These are phyloP conservation scores for Phytoseiulus persimilis DNA, from an alignment of 2,888 invertebrate genomes.

Conservation along the genomic window DNA sequence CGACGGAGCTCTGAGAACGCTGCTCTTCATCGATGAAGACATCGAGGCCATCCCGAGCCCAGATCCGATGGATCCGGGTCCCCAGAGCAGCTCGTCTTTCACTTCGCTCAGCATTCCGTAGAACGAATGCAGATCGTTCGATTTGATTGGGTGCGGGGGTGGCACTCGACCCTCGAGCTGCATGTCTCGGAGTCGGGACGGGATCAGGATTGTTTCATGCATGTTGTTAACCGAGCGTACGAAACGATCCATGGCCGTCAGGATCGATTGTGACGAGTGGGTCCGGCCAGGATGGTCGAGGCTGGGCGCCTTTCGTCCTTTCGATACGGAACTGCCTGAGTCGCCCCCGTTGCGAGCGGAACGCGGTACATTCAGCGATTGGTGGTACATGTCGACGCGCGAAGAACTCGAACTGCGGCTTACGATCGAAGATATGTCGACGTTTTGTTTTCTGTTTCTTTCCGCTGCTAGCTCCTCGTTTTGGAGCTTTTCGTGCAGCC, in stretches of 20 bases:
- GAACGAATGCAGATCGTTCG: slow-evolving; percentile 47
- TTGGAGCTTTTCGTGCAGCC: no score
- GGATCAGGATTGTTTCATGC: slow-evolving; percentile 51
- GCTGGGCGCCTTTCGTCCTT: slow-evolving; percentile 22
- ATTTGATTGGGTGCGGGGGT: slow-evolving; percentile 43
- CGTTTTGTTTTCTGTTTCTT: not conserved
- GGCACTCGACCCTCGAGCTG: slow-evolving; percentile 45
- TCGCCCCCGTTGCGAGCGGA: slow-evolving; percentile 20
- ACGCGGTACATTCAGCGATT: slow-evolving; percentile 31
- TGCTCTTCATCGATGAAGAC: not conserved
- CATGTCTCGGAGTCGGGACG: slow-evolving; percentile 50
- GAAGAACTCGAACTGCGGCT: not conserved
- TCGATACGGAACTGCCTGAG: no score
- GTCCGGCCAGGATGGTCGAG: slow-evolving; percentile 19
- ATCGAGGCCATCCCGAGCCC: slow-evolving; percentile 14
- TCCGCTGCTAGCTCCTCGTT: not conserved
- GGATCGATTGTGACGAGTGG: slow-evolving; percentile 24
- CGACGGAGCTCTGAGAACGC: slow-evolving; percentile 29
- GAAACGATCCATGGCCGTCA: slow-evolving; percentile 50
- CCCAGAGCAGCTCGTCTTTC: slow-evolving; percentile 50
- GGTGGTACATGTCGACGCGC: slow-evolving; percentile 17
- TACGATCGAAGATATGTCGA: not conserved
- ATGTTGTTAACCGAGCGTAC: slow-evolving; percentile 50
- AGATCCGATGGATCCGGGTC: slow-evolving; percentile 44
- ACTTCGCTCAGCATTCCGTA: slow-evolving; percentile 50